Evolutionary conservation across 2,113 vertebrate species (phyloP), one percentile per base, ranked within the genome.

Genomic region (Bombycilla garrulus): DNA sequence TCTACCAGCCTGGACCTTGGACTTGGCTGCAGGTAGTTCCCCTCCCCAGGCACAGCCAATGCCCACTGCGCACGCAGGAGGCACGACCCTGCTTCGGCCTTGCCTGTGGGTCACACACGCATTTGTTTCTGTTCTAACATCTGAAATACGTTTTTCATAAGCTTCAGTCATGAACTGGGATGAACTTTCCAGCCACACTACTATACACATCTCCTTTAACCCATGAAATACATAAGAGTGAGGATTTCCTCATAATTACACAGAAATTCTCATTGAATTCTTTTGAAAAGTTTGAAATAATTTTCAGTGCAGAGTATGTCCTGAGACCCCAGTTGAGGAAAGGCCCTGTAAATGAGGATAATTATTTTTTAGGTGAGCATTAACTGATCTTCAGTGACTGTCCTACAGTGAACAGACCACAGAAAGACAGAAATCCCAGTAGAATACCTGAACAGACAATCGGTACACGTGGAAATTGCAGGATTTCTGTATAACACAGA

Each of bases 41-140:
- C 22, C 21, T 25, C 3, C 5, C 10, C 3, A 2, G 72, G n/a
- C 40, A 4, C 89, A 78, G 60, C 93, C 92, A 91, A 91, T 94
- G 71, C 80, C 51, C 0, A 3, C 29, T 0, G 12, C 4, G 3
- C 25, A 8, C 0, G 0, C 45, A 5, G 67, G 67, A 83, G 89
- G 83, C 86, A 69, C 62, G 53, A 67, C 64, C 81, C n/a, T 0
- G 1, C 66, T 10, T 9, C 0, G 33, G 77, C 93, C 92, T 90
- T 64, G 70, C 24, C 48, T 12, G 33, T 0, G 1, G 74, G 61
- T 69, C 87, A 85, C 0, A 0, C 2, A 1, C 40, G 10, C 3
- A 0, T n/a, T 66, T 3, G 1, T 35, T 77, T 51, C 78, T 54
- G 16, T 74, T 64, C 60, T 36, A 9, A 79, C 26, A 21, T 8